Base-by-base conservation (phyloP, 2,113 vertebrate genomes). In the Salvelinus sp. region DNA sequence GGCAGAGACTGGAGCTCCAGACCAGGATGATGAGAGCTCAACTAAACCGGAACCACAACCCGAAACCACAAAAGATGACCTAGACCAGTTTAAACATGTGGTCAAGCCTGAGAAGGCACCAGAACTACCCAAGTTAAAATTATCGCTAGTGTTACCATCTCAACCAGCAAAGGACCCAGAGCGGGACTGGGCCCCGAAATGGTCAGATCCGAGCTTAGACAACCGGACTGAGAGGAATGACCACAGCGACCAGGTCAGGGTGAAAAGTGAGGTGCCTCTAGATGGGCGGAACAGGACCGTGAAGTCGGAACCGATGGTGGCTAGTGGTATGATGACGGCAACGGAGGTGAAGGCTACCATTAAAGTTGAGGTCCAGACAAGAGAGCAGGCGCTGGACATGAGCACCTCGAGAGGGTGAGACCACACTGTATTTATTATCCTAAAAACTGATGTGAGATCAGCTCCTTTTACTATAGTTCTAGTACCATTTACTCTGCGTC, bases 331-430 rank as follows among this genome's bases (percentile, higher is more conserved):
- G 63, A 65, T 25, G 25, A 12, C 22, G 1, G 23, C 50, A 38
- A 50, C 14, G 0, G 96, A 98, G 83, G 91, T 93, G 69, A 94
- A 93, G 76, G 94, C 94, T 5, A 90, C 92, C 38, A 93, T 95
- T 74, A 96, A 95, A 85, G 93, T 95, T 44, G 95, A 98, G 81
- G 93, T 96, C 67, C 93, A 92, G 83, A 92, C 93, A 0, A 92
- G 92, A 2, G 96, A 97, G 0, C 95, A 97, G 74, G 96, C 97
- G 0, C 94, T 98, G 88, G 97, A 98, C 78, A 98, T 96, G 96
- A 97, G 95, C 67, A 97, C 95, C 27, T 91, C 94, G 12, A 96
- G 92, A 92, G 94, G 95, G 97, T 98, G 90, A 95, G 93, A 76
- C 12, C 50, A 18, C 50, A 54, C 50, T 18, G 1, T 14, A 54